Evolutionary conservation across 2,113 vertebrate genomes (phyloP).

Genomic region (Crotophaga sulcirostris): DNA sequence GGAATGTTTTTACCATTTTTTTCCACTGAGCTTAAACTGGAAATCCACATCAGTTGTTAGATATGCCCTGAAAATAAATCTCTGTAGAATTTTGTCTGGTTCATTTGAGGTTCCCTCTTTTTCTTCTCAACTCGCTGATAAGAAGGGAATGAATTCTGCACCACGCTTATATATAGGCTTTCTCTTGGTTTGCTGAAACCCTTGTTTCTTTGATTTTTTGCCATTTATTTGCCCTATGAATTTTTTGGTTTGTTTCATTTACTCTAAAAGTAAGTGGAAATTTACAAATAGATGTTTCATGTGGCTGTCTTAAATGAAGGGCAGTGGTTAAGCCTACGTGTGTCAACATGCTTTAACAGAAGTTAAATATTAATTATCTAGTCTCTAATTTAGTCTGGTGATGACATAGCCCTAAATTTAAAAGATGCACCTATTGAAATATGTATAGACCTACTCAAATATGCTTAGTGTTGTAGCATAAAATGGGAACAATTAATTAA

Average conservation of each 20-base stretch:
- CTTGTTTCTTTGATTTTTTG: background rate
- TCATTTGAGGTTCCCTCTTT: background rate
- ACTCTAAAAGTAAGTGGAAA: background rate
- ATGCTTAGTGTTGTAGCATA: background rate
- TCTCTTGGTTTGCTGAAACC: background rate
- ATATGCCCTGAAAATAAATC: background rate
- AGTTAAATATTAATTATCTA: constrained; percentile 49
- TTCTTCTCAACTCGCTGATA: background rate
- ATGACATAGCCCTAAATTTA: constrained; percentile 10
- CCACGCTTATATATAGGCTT: background rate
- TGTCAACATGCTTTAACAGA: constrained; percentile 7
- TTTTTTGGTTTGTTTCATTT: background rate
- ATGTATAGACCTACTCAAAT: background rate
- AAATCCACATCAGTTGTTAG: background rate
- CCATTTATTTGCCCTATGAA: background rate
- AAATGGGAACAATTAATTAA: constrained; percentile 32
- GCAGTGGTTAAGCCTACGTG: background rate
- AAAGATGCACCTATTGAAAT: constrained; percentile 25
- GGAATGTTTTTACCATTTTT: background rate
- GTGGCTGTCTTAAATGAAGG: background rate
- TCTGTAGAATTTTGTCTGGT: background rate
- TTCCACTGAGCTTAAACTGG: background rate
- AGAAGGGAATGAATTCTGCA: background rate
- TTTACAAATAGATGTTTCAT: background rate
- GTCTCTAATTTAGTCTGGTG: constrained; percentile 5